Base-by-base conservation (phyloP, 2,113 vertebrate genomes). In the Toxotes jaculatrix region DNA sequence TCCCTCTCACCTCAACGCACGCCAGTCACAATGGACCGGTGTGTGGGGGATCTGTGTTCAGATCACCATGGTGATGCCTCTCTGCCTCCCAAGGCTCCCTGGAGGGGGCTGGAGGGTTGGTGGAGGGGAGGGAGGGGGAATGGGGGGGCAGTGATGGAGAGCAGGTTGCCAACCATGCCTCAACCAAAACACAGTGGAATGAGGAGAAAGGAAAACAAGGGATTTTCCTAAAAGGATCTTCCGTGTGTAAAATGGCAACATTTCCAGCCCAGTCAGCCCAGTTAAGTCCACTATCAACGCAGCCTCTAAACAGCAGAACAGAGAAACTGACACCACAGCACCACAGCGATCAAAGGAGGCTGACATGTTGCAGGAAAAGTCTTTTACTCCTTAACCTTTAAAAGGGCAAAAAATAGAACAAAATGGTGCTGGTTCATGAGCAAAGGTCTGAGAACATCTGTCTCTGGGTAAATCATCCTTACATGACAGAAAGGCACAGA, bases 41-140 rank as follows among this genome's bases (percentile, higher is more conserved):
- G 91, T 92, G 91, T 89, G 80, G 82, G 91, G 91, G 90, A 94
- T 93, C 89, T 94, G 91, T 93, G 93, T 90, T 95, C 91, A 84
- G 81, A 93, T 96, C 93, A 93, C 95, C 94, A 96, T 96, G 94
- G 95, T 80, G 92, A 96, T 95, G 80, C 86, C 93, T 93, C 92
- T 93, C 88, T 95, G 91, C 92, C 92, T 94, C 93, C 91, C 87
- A 83, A 84, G 89, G 89, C 92, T 93, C 93, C 92, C 92, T 74
- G 71, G 87, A 85, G 93, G 88, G 88, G 87, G 62, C 49, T 68
- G 79, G 71, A 74, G 83, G 79, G 69, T 74, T 65, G 64, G 68
- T 42, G 42, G 71, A 42, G 51, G 68, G 70, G 76, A 69, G 59
- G 67, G 43, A 72, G 62, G 83, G 16, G 45, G 45, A 3, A 17